Evolutionary conservation across 1,140 invertebrate species (phyloP).

Genomic region (Drosophila quadrilineata): DNA sequence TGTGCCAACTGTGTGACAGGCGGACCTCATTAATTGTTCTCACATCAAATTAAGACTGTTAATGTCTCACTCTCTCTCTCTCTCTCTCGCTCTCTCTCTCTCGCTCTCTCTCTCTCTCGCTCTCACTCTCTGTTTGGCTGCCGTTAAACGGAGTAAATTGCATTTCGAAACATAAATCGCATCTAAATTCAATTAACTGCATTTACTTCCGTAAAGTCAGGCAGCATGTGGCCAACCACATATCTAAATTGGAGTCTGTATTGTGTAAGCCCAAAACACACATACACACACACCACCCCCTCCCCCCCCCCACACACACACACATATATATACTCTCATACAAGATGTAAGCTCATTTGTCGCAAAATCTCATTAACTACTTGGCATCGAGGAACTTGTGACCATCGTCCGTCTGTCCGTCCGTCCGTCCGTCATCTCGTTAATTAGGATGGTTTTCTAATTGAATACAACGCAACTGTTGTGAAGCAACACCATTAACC

Average conservation of each 20-base stretch:
- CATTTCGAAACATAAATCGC: slow-evolving; percentile 43
- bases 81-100: no score
- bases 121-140: background rate
- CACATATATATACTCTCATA: no score
- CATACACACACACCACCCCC: no score
- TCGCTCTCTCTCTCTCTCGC: background rate
- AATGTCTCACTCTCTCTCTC: background rate
- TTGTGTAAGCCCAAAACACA: no score
- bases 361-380: slow-evolving; percentile 39
- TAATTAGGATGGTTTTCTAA: slow-evolving; percentile 40
- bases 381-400: background rate
- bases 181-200: slow-evolving; percentile 45
- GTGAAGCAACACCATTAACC: no score
- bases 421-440: slow-evolving; percentile 24
- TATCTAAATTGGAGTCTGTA: no score
- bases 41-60: background rate
- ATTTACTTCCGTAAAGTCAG: slow-evolving; percentile 17
- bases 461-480: slow-evolving; percentile 29
- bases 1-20: slow-evolving; percentile 1
- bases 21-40: background rate
- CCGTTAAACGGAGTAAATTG: slow-evolving; percentile 32
- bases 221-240: background rate
- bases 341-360: slow-evolving; percentile 41
- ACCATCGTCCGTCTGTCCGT: background rate
- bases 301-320: background rate